phyloP scores from a whole-genome alignment of 2,888 invertebrate species.

The Callimorpha dominula region DNA sequence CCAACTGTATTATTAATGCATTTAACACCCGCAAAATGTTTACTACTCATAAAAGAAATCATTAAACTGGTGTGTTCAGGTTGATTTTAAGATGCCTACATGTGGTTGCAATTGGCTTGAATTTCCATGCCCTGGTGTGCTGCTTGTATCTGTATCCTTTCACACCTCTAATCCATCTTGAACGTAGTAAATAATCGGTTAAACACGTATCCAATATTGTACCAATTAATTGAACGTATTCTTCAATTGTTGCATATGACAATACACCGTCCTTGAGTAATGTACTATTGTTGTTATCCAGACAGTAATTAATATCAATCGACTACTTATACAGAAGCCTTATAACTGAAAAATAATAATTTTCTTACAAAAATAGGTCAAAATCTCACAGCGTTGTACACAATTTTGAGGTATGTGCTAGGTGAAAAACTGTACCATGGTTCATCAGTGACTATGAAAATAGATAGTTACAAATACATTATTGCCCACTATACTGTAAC shows the following conservation, averaged over 20 bases:
- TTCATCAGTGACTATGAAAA: too few species aligned
- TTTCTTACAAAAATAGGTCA: too few species aligned
- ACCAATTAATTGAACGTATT: neutral
- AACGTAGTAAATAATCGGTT: neutral
- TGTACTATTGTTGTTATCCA: neutral
- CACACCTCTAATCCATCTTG: neutral
- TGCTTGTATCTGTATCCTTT: neutral
- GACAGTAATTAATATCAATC: neutral
- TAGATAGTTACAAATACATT: too few species aligned
- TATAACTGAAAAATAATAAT: too few species aligned
- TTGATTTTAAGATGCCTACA: neutral
- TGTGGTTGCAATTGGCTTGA: neutral
- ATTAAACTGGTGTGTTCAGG: conserved; percentile 14
- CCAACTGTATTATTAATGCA: conserved; percentile 37
- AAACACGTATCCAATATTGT: neutral
- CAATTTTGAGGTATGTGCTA: neutral
- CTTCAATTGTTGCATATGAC: neutral
- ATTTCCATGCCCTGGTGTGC: neutral
- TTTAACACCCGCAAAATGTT: conserved; percentile 30
- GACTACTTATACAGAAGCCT: too few species aligned
- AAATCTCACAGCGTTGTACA: neutral
- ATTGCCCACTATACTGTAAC: too few species aligned
- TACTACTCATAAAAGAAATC: conserved; percentile 33
- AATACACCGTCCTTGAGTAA: too few species aligned
- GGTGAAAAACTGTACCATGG: neutral